A percentile compares a stretch with the other conserved stretches of the same genome.
phyloP scores from a whole-genome alignment of 2,113 vertebrate species.

The Pagrus major region DNA sequence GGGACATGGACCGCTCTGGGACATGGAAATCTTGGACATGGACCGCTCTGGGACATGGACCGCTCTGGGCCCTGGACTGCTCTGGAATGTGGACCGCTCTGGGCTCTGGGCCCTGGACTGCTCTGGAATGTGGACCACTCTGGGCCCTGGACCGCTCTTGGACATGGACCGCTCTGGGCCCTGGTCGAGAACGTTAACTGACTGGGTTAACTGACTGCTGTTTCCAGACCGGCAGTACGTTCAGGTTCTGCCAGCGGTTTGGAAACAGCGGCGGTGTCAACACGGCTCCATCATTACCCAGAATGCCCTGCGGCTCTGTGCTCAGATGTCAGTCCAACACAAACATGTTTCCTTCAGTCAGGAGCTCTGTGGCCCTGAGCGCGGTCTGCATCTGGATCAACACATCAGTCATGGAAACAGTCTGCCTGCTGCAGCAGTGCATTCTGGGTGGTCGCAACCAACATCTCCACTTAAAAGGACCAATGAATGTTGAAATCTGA shows the following conservation, averaged over 20 bases:
- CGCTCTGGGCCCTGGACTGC: no score
- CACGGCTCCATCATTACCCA: conserved; percentile 41
- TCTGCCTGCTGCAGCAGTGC: conserved; percentile 21
- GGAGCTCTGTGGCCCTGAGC: not conserved
- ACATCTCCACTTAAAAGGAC: not conserved
- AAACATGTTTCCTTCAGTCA: conserved; percentile 21
- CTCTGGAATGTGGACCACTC: no score
- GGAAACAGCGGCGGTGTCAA: conserved; percentile 10
- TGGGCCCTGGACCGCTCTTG: no score
- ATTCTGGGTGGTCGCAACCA: conserved; percentile 26
- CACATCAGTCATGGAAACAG: conserved; percentile 41
- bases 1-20: no score
- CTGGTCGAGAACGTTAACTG: not conserved
- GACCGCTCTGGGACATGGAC: not conserved
- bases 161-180: not conserved
- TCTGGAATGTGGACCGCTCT: no score
- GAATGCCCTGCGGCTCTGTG: conserved; percentile 26
- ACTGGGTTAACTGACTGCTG: not conserved
- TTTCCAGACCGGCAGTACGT: not conserved
- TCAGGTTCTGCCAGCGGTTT: not conserved
- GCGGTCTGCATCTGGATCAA: conserved; percentile 16
- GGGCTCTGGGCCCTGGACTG: no score
- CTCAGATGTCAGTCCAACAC: conserved; percentile 40
- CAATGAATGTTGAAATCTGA: not conserved
- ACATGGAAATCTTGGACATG: no score